Percentiles rank a stretch among this genome's conserved stretches.
Conservation (phyloP, 2,113 vertebrate genomes). For the Chaetodon trifascialis region DNA sequence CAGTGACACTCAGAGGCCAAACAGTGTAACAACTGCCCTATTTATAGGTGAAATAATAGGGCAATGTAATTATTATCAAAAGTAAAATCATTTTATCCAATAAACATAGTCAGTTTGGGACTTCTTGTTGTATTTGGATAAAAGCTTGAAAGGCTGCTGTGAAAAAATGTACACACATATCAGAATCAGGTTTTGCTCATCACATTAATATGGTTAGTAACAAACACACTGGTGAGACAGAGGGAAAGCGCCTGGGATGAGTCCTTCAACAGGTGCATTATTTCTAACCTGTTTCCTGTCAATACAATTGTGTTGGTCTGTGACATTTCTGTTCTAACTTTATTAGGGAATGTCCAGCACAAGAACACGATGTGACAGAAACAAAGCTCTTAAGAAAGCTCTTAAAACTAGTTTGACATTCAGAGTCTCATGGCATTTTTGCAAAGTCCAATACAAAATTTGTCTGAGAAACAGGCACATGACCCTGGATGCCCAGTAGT, state of each 20-base stretch:
- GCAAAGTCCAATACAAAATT: background rate
- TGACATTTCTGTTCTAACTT: background rate
- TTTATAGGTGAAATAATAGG: background rate
- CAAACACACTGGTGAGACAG: too few relatives aligned
- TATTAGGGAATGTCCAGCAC: background rate
- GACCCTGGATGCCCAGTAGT: too few relatives aligned
- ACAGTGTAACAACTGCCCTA: background rate
- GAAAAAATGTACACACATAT: too few relatives aligned
- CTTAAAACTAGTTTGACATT: background rate
- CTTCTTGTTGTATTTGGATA: too few relatives aligned
- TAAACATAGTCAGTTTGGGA: too few relatives aligned
- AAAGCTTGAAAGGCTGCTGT: too few relatives aligned
- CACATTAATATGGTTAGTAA: too few relatives aligned
- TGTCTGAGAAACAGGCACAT: too few relatives aligned
- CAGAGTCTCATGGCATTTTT: background rate
- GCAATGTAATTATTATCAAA: background rate
- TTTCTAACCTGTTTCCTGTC: background rate
- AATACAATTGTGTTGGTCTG: too few relatives aligned
- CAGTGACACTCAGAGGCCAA: slow-evolving; percentile 43
- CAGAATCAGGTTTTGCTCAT: too few relatives aligned
- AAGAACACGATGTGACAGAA: background rate
- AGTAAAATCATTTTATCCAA: too few relatives aligned
- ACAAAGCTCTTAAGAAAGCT: background rate
- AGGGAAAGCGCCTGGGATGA: background rate
- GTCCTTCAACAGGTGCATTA: background rate